A percentile compares a stretch with the other conserved stretches of the same genome.
Evolutionary conservation across 1,140 invertebrate species (phyloP).

Genomic region (Cotesia glomerata): DNA sequence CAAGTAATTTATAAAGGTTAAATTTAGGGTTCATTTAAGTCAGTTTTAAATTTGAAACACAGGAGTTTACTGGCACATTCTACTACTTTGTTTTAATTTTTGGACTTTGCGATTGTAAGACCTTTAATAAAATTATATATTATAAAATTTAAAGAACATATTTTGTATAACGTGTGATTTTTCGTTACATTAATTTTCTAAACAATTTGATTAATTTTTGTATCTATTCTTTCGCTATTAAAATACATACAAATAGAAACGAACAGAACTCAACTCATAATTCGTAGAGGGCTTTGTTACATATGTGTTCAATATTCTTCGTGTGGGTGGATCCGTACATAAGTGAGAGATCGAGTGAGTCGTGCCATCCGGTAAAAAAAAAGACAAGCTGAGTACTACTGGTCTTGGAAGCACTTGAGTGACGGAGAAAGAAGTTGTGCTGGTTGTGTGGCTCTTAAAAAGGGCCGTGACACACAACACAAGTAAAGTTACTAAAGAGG

Average conservation of each 20-base stretch:
- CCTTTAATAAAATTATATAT: no score
- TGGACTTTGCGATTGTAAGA: no score
- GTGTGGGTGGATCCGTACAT: constrained; percentile 20
- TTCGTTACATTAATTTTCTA: no score
- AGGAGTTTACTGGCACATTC: no score
- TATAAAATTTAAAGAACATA: no score
- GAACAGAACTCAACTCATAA: background rate
- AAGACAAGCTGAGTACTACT: constrained; percentile 6
- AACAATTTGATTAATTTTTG: no score
- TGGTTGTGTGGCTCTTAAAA: constrained; percentile 2
- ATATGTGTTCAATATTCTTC: constrained; percentile 18
- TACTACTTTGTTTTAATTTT: no score
- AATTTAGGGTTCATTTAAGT: no score
- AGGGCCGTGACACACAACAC: background rate
- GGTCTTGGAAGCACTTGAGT: background rate
- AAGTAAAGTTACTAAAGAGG: background rate
- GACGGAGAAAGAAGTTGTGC: background rate
- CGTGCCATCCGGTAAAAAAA: constrained; percentile 26
- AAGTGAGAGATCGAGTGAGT: constrained; percentile 17
- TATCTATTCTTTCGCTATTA: no score
- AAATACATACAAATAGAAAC: background rate
- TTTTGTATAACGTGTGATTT: no score
- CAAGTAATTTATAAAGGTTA: no score
- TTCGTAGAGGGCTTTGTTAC: background rate
- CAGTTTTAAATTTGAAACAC: no score